phyloP scores from a whole-genome alignment of 2,113 vertebrate genomes.

The Callithrix jacchus region DNA sequence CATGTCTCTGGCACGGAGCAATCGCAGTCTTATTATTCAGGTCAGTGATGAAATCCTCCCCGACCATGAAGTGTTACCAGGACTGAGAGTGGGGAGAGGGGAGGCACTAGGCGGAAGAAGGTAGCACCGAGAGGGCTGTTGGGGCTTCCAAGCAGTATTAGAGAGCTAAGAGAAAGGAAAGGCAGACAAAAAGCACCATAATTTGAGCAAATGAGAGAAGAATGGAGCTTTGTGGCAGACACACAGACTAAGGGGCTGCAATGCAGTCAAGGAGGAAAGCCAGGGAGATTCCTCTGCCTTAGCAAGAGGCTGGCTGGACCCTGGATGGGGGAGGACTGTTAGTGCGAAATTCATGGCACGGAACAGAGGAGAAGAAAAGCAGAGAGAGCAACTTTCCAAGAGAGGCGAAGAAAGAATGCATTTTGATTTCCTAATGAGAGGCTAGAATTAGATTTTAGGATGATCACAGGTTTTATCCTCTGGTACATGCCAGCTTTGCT shows the following conservation, averaged over 20 bases:
- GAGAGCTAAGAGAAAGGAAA: neutral
- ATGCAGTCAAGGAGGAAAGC: constrained; percentile 34
- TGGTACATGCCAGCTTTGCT: constrained; percentile 36
- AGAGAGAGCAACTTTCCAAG: constrained; percentile 45
- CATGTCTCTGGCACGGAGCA: neutral
- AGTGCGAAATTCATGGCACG: neutral
- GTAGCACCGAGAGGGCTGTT: neutral
- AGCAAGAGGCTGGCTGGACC: constrained; percentile 15
- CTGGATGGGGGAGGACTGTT: neutral
- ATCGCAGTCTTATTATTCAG: neutral
- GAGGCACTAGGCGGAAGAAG: neutral
- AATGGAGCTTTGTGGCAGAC: neutral
- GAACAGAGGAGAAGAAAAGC: constrained; percentile 22
- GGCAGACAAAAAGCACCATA: neutral
- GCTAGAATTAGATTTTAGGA: constrained; percentile 59
- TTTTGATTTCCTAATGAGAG: constrained; percentile 54
- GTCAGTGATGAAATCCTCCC: neutral
- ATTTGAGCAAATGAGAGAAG: neutral
- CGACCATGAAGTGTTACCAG: neutral
- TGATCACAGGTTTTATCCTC: constrained; percentile 59
- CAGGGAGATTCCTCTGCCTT: constrained; percentile 24
- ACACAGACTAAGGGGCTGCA: constrained; percentile 55
- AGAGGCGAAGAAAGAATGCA: constrained; percentile 33
- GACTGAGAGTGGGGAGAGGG: neutral
- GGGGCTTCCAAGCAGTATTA: neutral